Evolutionary conservation across 2,797 vertebrate species (phyloP), one percentile per base, ranked within the genome.

Genomic region (Anomalospiza imberbis): DNA sequence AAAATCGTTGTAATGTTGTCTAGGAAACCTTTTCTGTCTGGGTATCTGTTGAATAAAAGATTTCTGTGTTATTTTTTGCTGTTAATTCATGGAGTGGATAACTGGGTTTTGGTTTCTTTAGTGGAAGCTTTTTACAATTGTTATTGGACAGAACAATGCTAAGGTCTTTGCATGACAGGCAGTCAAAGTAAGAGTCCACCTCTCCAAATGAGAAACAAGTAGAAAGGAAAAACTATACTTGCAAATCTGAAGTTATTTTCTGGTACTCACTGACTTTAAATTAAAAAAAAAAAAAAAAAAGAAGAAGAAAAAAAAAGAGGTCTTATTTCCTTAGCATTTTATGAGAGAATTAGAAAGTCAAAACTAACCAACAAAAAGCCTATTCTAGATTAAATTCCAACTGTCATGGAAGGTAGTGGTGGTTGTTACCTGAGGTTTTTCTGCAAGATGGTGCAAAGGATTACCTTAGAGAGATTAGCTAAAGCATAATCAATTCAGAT

Each of bases 11-110:
- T 67, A 62, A 80, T 34, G 68, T 89, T 92, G 88, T 91, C 79
- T 91, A 82, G 96, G 89, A 93, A 96, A 93, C 11, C 8, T 83
- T 94, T 85, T 57, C 34, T 89, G 32, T 85, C 75, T 88, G 50
- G 45, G 74, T 58, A 83, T 68, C 31, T 72, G 75, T 80, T 89
- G 94, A 88, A 92, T 92, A 92, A 91, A 94, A 60, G 32, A 93
- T 85, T 87, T 92, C 38, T 74, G 19, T 38, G 22, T 89, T 73
- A 42, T 85, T 89, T 92, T 91, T 89, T 93, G 19, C 68, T 74
- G 38, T 85, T 91, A 81, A 95, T 91, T 93, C 78, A 89, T 57
- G 42, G 61, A 91, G 38, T 67, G 67, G 63, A 77, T 85, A 88
- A 82, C 26, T 79, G 38, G 16, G 38, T 38, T 95, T 95, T 82